Conservation (phyloP, 2,113 vertebrate species). For the Chaetops frenatus region DNA sequence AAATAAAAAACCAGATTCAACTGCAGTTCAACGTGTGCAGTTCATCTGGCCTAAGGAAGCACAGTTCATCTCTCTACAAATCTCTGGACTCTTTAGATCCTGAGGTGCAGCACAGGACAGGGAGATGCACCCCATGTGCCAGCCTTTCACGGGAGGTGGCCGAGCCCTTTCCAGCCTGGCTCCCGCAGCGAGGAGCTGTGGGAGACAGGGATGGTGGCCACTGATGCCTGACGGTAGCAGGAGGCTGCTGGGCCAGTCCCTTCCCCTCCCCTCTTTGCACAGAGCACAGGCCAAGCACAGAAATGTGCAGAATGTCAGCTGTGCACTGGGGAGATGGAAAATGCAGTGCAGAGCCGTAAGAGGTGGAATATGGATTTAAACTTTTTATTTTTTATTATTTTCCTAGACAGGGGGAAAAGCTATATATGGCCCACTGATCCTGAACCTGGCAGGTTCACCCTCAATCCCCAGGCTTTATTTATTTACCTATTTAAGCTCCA, state of each 20-base stretch:
- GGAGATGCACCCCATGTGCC: accelerated
- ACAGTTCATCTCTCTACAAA: neutral
- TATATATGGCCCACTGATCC: neutral
- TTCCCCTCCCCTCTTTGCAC: neutral
- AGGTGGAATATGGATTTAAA: neutral
- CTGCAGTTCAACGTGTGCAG: neutral
- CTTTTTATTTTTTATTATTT: neutral
- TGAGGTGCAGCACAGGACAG: neutral
- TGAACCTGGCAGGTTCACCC: neutral
- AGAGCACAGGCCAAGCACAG: neutral
- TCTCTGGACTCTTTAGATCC: neutral
- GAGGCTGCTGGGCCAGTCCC: neutral
- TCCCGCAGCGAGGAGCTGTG: accelerated
- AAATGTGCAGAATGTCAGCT: constrained; percentile 29
- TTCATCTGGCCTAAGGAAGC: neutral
- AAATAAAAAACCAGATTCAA: neutral
- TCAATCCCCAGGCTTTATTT: neutral
- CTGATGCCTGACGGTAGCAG: neutral
- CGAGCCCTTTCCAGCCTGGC: accelerated
- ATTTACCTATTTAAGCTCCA: neutral
- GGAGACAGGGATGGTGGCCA: accelerated
- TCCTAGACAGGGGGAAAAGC: neutral
- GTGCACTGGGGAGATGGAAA: constrained; percentile 7
- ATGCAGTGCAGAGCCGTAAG: neutral
- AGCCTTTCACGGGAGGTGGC: neutral